Conservation (phyloP, 1,140 invertebrate genomes). For the Ladona fulva region DNA sequence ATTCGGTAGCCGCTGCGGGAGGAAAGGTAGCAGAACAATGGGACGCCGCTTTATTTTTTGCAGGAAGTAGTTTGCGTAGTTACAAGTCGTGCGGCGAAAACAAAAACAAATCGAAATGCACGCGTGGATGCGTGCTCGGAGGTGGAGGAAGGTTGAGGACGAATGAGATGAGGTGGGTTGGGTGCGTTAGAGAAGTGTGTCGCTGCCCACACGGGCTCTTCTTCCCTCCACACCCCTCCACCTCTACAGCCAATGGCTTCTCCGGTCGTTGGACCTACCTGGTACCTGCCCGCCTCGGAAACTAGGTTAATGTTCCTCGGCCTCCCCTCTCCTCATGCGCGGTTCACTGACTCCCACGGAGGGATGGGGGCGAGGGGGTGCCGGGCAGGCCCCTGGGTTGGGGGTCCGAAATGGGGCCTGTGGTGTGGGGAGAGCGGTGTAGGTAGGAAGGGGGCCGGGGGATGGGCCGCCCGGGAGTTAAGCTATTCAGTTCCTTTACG, state of each 20-base stretch:
- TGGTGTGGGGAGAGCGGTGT: background rate
- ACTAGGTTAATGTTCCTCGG: constrained; percentile 4
- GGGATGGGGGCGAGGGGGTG: background rate
- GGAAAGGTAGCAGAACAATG: no score
- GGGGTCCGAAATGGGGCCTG: background rate
- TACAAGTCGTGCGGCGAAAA: no score
- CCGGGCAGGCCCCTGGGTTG: background rate
- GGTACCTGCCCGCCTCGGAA: background rate
- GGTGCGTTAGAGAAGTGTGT: background rate
- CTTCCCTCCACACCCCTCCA: background rate
- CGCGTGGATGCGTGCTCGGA: no score
- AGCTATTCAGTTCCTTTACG: constrained; percentile 4
- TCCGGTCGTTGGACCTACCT: background rate
- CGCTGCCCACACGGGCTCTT: background rate
- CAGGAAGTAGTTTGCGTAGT: no score
- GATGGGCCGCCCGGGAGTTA: background rate
- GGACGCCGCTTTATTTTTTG: no score
- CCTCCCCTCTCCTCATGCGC: background rate
- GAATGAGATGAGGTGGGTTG: background rate
- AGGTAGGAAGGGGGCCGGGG: background rate
- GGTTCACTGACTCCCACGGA: background rate
- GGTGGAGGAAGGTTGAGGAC: no score
- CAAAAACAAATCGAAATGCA: no score
- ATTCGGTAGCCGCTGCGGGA: no score
- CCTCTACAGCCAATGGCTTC: background rate